Evolutionary conservation across 2,797 vertebrate genomes (phyloP).

Genomic region (Poliocrania exsul): DNA sequence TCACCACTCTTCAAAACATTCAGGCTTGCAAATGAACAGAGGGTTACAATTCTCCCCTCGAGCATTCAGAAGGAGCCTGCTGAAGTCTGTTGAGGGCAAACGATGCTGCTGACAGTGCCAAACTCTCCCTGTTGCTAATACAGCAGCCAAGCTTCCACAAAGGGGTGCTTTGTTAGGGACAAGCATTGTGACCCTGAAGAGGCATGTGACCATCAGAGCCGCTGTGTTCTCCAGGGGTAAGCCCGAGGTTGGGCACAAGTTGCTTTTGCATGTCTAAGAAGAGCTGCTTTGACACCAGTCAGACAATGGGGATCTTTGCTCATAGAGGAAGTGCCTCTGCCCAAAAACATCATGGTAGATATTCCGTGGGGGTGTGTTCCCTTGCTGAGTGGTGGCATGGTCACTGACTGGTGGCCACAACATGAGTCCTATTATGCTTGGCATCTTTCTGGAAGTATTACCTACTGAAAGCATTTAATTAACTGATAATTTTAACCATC

Average conservation of each 20-base stretch:
- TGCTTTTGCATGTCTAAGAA: not conserved
- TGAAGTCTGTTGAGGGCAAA: not conserved
- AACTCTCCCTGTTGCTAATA: fast-evolving
- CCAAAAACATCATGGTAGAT: not conserved
- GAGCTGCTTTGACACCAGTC: not conserved
- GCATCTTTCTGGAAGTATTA: not conserved
- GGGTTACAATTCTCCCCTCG: fast-evolving
- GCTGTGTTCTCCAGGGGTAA: not conserved
- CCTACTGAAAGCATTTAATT: not conserved
- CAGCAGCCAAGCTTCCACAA: not conserved
- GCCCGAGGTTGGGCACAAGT: not conserved
- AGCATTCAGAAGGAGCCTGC: not conserved
- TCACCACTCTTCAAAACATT: not conserved
- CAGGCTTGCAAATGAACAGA: not conserved
- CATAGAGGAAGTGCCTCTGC: not conserved
- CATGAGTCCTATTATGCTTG: not conserved
- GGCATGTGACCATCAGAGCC: not conserved
- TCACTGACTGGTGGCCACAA: not conserved
- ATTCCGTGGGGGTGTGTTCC: not conserved
- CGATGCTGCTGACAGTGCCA: not conserved
- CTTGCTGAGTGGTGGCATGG: fast-evolving
- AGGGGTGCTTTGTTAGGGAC: not conserved
- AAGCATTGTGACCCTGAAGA: not conserved
- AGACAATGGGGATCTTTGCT: not conserved
- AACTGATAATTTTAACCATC: not conserved